Conservation (phyloP, 35 echinoderm and acorn worm species). For the Antedon bifida region DNA sequence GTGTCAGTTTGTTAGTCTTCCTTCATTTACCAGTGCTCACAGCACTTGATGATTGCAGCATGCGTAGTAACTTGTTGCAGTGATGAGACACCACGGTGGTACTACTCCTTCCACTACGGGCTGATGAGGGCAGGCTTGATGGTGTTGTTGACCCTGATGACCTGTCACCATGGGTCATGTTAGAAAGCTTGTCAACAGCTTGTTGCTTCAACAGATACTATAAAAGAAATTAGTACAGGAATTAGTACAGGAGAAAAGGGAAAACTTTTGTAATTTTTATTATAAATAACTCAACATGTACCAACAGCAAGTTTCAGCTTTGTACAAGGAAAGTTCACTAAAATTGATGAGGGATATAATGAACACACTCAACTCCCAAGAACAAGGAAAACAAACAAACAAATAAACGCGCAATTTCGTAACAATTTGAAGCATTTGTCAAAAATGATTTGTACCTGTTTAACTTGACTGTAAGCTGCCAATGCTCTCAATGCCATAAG, state of each 20-base stretch:
- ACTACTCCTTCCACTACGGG: constrained; percentile 53
- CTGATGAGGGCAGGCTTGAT: constrained; percentile 23
- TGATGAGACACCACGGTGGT: constrained; percentile 53
- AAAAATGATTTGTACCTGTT: constrained; percentile 35
- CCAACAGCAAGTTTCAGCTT: neutral
- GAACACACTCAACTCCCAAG: too few relatives aligned
- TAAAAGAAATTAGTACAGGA: neutral
- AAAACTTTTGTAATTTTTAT: too few relatives aligned
- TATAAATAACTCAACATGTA: neutral
- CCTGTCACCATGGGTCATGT: constrained; percentile 33
- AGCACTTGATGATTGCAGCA: constrained; percentile 18
- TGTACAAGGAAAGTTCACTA: neutral
- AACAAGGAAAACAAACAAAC: too few relatives aligned
- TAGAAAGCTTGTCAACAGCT: constrained; percentile 44
- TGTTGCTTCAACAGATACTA: constrained; percentile 50
- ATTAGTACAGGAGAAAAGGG: too few relatives aligned
- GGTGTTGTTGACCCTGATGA: constrained; percentile 47
- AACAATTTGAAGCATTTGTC: too few relatives aligned
- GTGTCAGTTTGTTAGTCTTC: too few relatives aligned
- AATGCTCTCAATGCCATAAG: constrained; percentile 68
- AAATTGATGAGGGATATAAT: too few relatives aligned
- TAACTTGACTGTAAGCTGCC: constrained; percentile 45
- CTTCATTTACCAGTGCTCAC: neutral
- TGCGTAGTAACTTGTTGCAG: constrained; percentile 39
- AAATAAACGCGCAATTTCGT: too few relatives aligned